These are phyloP conservation scores for Hyla sarda DNA, from an alignment of 2,113 vertebrate genomes.

Conservation along the genomic window DNA sequence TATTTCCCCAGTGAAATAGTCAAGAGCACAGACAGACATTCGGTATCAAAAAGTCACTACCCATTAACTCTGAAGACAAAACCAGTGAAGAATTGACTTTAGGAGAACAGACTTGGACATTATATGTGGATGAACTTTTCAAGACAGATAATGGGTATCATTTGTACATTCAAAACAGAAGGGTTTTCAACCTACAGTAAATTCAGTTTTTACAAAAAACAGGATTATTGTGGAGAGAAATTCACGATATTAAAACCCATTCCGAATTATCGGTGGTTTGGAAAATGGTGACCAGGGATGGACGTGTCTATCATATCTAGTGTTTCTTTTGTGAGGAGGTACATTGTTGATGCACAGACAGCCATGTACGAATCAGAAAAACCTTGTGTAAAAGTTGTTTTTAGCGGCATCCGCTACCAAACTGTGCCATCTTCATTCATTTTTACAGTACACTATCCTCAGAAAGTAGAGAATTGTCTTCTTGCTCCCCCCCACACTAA, in stretches of 20 bases:
- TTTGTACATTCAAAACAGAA: neutral
- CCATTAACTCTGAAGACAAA: neutral
- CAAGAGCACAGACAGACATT: neutral
- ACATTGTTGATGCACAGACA: neutral
- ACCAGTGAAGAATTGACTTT: neutral
- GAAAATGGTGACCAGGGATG: neutral
- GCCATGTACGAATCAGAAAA: no score
- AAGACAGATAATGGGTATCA: neutral
- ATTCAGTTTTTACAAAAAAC: neutral
- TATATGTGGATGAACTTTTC: neutral
- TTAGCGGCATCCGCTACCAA: no score
- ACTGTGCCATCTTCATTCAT: no score
- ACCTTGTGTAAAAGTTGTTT: no score
- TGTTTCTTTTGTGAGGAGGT: no score
- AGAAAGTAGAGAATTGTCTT: no score
- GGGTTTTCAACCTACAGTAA: neutral
- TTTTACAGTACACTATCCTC: no score
- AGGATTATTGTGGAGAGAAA: neutral
- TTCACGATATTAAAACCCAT: neutral
- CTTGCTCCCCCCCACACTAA: no score
- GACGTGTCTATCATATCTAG: neutral
- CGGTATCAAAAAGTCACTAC: conserved; percentile 3
- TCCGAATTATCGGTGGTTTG: neutral
- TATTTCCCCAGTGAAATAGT: conserved; percentile 14
- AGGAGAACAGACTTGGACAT: neutral